Base-by-base conservation (phyloP, 1,140 invertebrate genomes). In the Drosophila novamexicana region DNA sequence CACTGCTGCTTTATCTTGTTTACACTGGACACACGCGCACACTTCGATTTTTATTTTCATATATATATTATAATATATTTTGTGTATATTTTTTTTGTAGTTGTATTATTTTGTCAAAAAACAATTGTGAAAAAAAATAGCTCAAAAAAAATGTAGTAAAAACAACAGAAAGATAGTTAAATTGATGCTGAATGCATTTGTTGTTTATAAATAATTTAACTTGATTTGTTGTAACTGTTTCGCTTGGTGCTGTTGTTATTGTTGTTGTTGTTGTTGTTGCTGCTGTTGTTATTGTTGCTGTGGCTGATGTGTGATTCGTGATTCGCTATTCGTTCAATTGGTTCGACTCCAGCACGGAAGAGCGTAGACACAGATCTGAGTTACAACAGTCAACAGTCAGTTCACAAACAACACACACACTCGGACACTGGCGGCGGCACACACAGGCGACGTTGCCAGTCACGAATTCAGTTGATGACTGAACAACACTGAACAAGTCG, bases 381-480 rank as follows among this genome's bases (percentile, higher is more conserved):
- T 70, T 62, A 57, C 52, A 67, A 52, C 64, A 58, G 67, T 75
- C 63, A 62, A 73, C 70, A 68, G 70, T 58, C 69, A 63, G 62
- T 67, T 45, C 79, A 79, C 76, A 70, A 62, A 77, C 79, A 79
- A 76, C 81, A 72, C 61, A 75, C 73, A 66, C 69, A 54, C 53
- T 44, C 59, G 56, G 75, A 67, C 44, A 73, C 75, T 74, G 76
- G 77, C 72, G 65, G 72, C 68, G 65, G 75, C 68, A 77, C 70
- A 70, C 81, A 76, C 61, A 78, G 77, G 77, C 88, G 91, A 91
- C 86, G 91, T 92, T 88, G 82, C 84, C 91, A 91, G 91, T 91
- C 91, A 92, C 86, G 91, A 91, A 91, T 91, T 89, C 91, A 89
- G 90, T 90, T 91, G 83, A 89, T 86, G 90, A 91, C 90, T 91